Evolutionary conservation across 2,888 invertebrate genomes (phyloP).

Genomic region (Netelia inedita): DNA sequence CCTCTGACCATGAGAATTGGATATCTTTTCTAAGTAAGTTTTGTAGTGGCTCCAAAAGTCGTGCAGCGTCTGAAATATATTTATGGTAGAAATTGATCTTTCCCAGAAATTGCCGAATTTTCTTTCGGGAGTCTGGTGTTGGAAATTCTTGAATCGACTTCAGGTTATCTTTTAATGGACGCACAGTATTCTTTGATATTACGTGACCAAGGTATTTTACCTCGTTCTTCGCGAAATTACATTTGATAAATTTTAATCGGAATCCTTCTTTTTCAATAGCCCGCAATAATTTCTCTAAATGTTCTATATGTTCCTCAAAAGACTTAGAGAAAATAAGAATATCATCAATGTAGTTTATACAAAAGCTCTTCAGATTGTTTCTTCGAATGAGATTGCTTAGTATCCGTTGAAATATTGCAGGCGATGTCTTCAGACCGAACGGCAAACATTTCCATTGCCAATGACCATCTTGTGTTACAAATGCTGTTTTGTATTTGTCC

Average conservation of each 20-base stretch:
- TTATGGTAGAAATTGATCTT: conserved; percentile 57
- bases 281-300: conserved; percentile 11
- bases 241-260: conserved; percentile 45
- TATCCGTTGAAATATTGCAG: conserved; percentile 63
- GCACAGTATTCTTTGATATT: conserved; percentile 46
- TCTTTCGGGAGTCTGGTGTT: conserved; percentile 62
- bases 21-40: conserved; percentile 57
- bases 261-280: conserved; percentile 49
- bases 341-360: conserved; percentile 60
- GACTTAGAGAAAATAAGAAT: conserved; percentile 56
- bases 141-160: conserved; percentile 68
- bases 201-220: conserved; percentile 47
- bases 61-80: conserved; percentile 42
- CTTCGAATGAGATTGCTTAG: conserved; percentile 59
- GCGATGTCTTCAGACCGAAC: conserved; percentile 55
- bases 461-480: conserved; percentile 54
- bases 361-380: conserved; percentile 49
- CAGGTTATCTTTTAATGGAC: conserved; percentile 64
- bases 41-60: conserved; percentile 62
- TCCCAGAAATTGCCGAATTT: conserved; percentile 66
- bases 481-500: conserved; percentile 61
- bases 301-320: conserved; percentile 52
- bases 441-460: conserved; percentile 51
- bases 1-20: conserved; percentile 58
- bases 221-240: conserved; percentile 39